Evolutionary conservation across 2,888 invertebrate genomes (phyloP), one percentile per base, ranked within the genome.

Genomic region (Conus canariensis): DNA sequence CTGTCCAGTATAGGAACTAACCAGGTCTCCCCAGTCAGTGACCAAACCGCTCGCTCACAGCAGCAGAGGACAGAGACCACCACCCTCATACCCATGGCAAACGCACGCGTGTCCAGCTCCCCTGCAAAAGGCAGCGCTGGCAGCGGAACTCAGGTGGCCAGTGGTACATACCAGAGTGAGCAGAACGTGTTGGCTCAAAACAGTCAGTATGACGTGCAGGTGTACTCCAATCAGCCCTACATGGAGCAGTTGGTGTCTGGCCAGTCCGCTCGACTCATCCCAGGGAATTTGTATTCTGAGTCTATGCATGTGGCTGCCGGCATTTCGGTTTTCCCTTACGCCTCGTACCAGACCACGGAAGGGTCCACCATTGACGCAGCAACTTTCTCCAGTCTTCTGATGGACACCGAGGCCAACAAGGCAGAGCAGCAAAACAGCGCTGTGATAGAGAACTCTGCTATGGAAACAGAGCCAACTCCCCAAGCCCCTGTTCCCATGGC

Each of bases 301-400:
- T 59, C 88, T 12, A 70, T 88, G 88, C 88, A 88, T 25, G 74
- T 88, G 22, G 88, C 88, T 25, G 88, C 88, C 4, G 80, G 80
- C 19, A 88, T 88, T n/a, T 56, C 87, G 5, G 88, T 80, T 7
- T 88, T 45, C 70, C 88, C 88, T 12, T 45, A 74, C 12, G n/a
- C 87, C 45, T n/a, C 87, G 16, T 88, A 90, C 58, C 82, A 83
- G 56, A 89, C 91, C 64, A 30, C 90, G 59, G 90, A 90, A 56
- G 82, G 89, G 16, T 93, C 94, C 45, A 94, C 94, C 12, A 94
- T 94, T 22, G 94, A 94, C 90, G 93, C 94, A 91, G 93, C 92
- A 89, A 93, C 94, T 85, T 93, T 94, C 85, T 93, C 94, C 22
- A 93, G 92, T 89, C 92, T 94, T 82, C 93, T 94, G 92, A 91